Evolutionary conservation across 2,113 vertebrate genomes (phyloP), one percentile per base, ranked within the genome.

Genomic region (Solenodon paradoxus): DNA sequence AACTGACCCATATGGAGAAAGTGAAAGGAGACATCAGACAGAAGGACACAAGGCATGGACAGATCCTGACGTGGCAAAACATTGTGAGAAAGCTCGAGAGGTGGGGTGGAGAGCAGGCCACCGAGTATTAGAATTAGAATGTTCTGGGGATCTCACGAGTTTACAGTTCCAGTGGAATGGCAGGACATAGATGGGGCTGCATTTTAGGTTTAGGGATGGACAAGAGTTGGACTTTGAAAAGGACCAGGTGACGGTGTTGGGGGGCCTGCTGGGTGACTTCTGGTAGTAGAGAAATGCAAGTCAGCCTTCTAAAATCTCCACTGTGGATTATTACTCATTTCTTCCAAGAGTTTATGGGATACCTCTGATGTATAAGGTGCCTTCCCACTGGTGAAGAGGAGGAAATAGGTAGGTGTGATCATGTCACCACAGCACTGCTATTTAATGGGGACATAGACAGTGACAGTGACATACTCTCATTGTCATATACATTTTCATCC

Each of bases 341-440:
- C 69, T 72, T 74, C 35, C n/a, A 22, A n/a, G n/a, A 57, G 16
- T 35, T 74, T 53, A 10, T 71, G 30, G 17, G 53, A 32, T 64
- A 15, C 7, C 38, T 45, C 0, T 49, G 88, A 17, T 15, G 15
- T 61, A 38, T 6, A 26, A 35, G 79, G 40, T 7, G 9, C 72
- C 15, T 88, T 77, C 38, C 32, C 26, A 38, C 22, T 49, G 30
- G 12, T 59, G 63, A 28, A 30, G 40, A 61, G 6, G 7, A 57
- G 35, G 47, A 19, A 64, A 6, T 0, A n/a, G 59, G 57, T 40
- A 40, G 68, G 24, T 2, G 10, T 11, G 22, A 28, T 30, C 40
- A 2, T 20, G 40, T 7, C 1, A 4, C 10, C 6, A 6, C 11
- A 10, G 28, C 30, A 11, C 35, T 82, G 69, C 30, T 49, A 0